Evolutionary conservation across 2,797 vertebrate genomes (phyloP), one percentile per base, ranked within the genome.

Genomic region (Chromis chromis): DNA sequence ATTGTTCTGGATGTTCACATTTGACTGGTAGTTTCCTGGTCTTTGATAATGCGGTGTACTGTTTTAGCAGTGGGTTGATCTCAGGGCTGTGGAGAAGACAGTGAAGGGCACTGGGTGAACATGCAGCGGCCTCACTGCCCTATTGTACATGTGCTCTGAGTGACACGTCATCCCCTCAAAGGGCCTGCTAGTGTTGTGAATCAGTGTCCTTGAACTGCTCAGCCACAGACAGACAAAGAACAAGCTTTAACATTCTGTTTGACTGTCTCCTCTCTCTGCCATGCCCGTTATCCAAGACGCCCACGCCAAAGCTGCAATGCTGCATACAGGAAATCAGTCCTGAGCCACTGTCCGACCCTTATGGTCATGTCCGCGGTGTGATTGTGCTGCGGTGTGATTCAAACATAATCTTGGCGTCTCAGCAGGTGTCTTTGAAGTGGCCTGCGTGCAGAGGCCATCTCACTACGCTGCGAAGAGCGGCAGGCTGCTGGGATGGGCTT

Each of bases 141-240:
- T 36, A 86, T 89, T 89, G 89, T 90, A 83, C 88, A 87, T 86
- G 90, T 82, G 83, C 86, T 81, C 79, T 82, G 88, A 89, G 85
- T 88, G 91, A 91, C 91, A 82, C 83, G 67, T 90, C 91, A 86
- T 83, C 90, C 90, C 88, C 88, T 88, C 88, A 76, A 91, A 92
- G 81, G 82, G 85, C 77, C 70, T 61, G 81, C 64, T 28, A 64
- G 78, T 87, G 89, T 80, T 85, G 86, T 89, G 88, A 93, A 91
- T 93, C 86, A 87, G 84, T 86, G 92, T 90, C 92, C 92, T 94
- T 93, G 90, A 94, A 89, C 87, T 76, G 85, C 86, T 90, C 85
- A 65, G 88, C 87, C 74, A 64, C 87, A 79, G 76, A 85, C 86
- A 82, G 81, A 91, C 90, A 91, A 92, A 93, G 87, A 90, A 77